Evolutionary conservation across 2,113 vertebrate species (phyloP).

Genomic region (Stomatorhinus ivindoensis): DNA sequence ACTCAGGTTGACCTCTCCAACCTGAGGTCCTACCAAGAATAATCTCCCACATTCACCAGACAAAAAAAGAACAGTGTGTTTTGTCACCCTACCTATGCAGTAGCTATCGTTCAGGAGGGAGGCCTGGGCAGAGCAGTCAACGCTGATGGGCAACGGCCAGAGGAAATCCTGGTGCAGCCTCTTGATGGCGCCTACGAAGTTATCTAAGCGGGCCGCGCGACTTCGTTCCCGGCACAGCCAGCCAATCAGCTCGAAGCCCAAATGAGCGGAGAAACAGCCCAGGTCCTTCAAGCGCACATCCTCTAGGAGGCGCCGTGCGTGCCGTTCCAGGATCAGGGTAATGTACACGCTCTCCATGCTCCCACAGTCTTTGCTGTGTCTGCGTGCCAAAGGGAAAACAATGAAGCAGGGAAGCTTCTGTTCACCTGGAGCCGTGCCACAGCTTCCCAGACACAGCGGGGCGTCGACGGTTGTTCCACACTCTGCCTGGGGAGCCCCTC

Average conservation of each 20-base stretch:
- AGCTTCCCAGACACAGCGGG: neutral
- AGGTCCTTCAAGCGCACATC: conserved; percentile 86
- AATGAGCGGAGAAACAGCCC: conserved; percentile 85
- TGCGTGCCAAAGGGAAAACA: conserved; percentile 23
- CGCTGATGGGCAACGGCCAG: conserved; percentile 88
- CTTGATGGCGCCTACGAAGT: conserved; percentile 83
- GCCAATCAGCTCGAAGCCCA: conserved; percentile 89
- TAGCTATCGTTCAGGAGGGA: conserved; percentile 86
- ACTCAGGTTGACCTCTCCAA: neutral
- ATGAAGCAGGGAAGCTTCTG: neutral
- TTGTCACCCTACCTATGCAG: conserved; percentile 64
- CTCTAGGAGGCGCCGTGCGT: conserved; percentile 84
- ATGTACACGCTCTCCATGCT: conserved; percentile 95
- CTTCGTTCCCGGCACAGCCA: conserved; percentile 87
- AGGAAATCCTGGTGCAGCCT: conserved; percentile 88
- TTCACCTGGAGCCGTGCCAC: neutral
- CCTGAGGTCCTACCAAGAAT: neutral
- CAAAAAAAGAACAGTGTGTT: neutral
- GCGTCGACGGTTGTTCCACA: neutral
- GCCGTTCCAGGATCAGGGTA: conserved; percentile 94
- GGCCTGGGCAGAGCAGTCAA: conserved; percentile 71
- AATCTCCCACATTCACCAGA: neutral
- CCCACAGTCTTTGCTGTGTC: conserved; percentile 72
- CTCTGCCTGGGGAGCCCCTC: neutral
- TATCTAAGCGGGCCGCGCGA: conserved; percentile 79